phyloP scores from a whole-genome alignment of 2,113 vertebrate genomes.

The Zonotrichia leucophrys region DNA sequence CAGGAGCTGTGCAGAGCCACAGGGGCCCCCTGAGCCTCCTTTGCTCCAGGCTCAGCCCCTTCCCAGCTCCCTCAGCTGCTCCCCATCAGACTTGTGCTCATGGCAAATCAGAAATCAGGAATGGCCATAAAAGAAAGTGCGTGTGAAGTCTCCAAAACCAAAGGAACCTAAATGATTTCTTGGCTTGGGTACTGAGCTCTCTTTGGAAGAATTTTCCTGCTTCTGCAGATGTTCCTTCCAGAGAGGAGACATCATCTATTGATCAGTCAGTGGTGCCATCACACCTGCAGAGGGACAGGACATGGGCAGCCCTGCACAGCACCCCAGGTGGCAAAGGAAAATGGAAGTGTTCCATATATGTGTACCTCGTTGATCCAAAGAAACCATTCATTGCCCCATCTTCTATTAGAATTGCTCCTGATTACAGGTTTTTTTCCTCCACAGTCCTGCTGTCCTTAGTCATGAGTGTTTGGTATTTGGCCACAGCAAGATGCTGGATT shows the following conservation, averaged over 20 bases:
- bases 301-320: accelerated
- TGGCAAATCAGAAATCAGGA: not conserved
- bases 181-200: not conserved
- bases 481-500: not conserved
- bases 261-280: not conserved
- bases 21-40: not conserved
- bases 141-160: not conserved
- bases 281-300: not conserved
- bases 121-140: not conserved
- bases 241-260: not conserved
- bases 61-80: not conserved
- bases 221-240: not conserved
- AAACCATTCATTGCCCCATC: not conserved
- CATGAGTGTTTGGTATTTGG: not conserved
- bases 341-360: accelerated
- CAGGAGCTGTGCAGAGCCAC: not conserved
- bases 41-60: not conserved
- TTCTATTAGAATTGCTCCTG: not conserved
- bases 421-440: not conserved
- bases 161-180: accelerated
- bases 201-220: not conserved
- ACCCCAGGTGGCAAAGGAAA: not conserved
- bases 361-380: not conserved
- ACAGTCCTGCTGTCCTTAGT: not conserved
- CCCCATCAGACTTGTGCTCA: too few species aligned